A percentile compares a stretch with the other conserved stretches of the same genome.
Conservation (phyloP, 2,113 vertebrate genomes). For the Leucopternis melanops region DNA sequence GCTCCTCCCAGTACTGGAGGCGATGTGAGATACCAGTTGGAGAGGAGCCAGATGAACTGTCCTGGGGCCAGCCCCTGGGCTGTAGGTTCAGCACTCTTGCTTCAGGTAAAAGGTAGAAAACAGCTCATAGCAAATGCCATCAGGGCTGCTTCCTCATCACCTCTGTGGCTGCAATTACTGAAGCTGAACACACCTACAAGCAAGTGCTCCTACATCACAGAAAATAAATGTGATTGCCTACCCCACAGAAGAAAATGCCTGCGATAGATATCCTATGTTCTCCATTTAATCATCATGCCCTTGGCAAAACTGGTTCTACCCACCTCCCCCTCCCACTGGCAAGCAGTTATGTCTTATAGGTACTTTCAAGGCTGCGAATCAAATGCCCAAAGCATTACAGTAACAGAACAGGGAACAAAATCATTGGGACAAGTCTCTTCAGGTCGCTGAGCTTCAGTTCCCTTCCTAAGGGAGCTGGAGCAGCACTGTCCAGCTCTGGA, state of each 20-base stretch:
- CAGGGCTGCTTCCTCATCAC: not conserved
- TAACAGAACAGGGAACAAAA: slow-evolving; percentile 7
- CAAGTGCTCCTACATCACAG: not conserved
- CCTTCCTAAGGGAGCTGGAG: slow-evolving; percentile 22
- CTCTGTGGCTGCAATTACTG: not conserved
- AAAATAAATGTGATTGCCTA: not conserved
- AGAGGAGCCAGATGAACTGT: not conserved
- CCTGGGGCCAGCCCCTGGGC: not conserved
- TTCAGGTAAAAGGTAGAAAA: not conserved
- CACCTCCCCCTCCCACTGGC: not conserved
- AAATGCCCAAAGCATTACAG: slow-evolving; percentile 32
- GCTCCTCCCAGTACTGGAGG: not conserved
- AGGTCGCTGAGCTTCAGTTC: slow-evolving; percentile 46
- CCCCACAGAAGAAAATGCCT: not conserved
- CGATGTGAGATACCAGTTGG: not conserved
- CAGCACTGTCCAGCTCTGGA: slow-evolving; percentile 1
- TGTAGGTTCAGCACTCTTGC: not conserved
- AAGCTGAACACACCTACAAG: not conserved
- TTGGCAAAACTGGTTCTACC: slow-evolving; percentile 5
- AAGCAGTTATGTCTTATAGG: slow-evolving; percentile 6
- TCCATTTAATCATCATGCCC: slow-evolving; percentile 15
- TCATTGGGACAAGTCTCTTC: slow-evolving; percentile 48
- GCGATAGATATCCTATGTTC: not conserved
- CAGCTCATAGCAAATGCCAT: not conserved
- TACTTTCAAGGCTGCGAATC: slow-evolving; percentile 20